Percentiles rank a stretch among this genome's conserved stretches.
Evolutionary conservation across 2,888 invertebrate species (phyloP).

Genomic region (Hemaris fuciformis): DNA sequence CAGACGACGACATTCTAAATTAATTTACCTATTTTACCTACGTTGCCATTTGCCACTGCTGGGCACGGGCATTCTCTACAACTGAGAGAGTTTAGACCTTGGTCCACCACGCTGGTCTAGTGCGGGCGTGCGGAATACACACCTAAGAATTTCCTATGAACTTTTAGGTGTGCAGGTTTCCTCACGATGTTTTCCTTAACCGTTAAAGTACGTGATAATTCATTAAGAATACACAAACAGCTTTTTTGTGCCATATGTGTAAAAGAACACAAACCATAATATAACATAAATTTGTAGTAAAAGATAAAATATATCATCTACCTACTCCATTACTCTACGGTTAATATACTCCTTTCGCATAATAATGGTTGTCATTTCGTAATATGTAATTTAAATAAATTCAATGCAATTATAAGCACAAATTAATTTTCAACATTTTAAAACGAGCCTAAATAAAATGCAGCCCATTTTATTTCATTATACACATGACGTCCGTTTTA

Average conservation of each 20-base stretch:
- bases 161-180: too few relatives aligned
- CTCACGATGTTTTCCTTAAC: too few relatives aligned
- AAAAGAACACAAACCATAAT: not conserved
- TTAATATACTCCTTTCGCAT: conserved; percentile 15
- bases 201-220: too few relatives aligned
- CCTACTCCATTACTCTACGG: conserved; percentile 15
- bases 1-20: too few relatives aligned
- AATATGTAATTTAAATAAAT: conserved; percentile 48
- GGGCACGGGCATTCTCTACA: too few relatives aligned
- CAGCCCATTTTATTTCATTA: conserved; percentile 31
- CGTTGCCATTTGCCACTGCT: too few relatives aligned
- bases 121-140: too few relatives aligned
- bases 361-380: conserved; percentile 28
- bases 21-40: too few relatives aligned
- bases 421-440: conserved; percentile 44
- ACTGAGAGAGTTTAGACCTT: too few relatives aligned
- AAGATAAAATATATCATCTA: conserved; percentile 15
- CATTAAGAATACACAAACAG: too few relatives aligned
- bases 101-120: too few relatives aligned
- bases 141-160: too few relatives aligned
- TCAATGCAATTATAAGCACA: conserved; percentile 53
- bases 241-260: not conserved
- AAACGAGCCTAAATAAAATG: conserved; percentile 40
- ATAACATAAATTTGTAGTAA: not conserved
- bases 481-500: conserved; percentile 27